A percentile compares a stretch with the other conserved stretches of the same genome.
Conservation (phyloP, 2,888 invertebrate genomes). For the Noctua comes region DNA sequence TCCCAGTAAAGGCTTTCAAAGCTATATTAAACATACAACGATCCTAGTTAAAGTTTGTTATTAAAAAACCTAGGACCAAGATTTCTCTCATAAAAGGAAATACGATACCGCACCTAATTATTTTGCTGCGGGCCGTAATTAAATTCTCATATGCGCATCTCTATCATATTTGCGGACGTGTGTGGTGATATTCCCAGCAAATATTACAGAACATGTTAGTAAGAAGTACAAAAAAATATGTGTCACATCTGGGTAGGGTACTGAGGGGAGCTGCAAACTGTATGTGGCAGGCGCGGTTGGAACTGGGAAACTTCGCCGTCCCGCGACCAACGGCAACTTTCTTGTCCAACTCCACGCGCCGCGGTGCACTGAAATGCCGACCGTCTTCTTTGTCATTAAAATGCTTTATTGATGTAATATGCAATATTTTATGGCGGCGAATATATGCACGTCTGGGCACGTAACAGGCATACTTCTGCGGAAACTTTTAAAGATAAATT, state of each 20-base stretch:
- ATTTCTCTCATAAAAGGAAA: constrained; percentile 26
- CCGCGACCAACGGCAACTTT: constrained; percentile 75
- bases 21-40: constrained; percentile 2
- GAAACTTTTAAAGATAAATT: constrained; percentile 60
- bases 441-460: constrained; percentile 67
- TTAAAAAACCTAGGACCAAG: neutral
- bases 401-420: constrained; percentile 79
- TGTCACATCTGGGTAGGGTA: constrained; percentile 73
- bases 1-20: constrained; percentile 17
- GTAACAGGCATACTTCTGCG: constrained; percentile 62
- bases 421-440: constrained; percentile 69
- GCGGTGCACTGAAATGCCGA: constrained; percentile 71
- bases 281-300: constrained; percentile 77
- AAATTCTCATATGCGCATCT: constrained; percentile 56
- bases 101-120: constrained; percentile 15
- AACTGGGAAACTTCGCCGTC: constrained; percentile 79
- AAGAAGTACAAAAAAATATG: constrained; percentile 58
- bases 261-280: constrained; percentile 69
- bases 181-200: constrained; percentile 40
- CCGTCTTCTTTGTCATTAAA: constrained; percentile 76
- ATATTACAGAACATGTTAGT: constrained; percentile 57
- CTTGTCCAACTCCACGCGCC: constrained; percentile 71
- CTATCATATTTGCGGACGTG: constrained; percentile 24
- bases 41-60: neutral
- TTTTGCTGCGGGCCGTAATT: constrained; percentile 21